phyloP scores from a whole-genome alignment of 1,140 invertebrate genomes.

The Triops cancriformis region DNA sequence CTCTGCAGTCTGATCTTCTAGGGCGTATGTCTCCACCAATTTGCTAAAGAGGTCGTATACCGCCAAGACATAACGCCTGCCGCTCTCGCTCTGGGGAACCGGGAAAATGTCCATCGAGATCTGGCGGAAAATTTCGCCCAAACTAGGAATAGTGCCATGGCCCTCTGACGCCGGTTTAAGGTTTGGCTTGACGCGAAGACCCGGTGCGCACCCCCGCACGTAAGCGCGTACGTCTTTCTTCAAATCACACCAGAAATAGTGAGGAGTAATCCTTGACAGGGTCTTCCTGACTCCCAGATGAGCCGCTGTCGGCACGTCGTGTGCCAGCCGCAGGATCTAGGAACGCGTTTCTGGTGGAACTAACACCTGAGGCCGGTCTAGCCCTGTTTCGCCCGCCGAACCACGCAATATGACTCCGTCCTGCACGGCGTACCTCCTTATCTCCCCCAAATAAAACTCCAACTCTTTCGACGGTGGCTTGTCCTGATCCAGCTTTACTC shows the following conservation, averaged over 20 bases:
- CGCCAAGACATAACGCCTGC: conserved; percentile 8
- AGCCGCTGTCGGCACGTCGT: background rate
- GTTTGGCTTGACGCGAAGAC: background rate
- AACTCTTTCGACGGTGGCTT: background rate
- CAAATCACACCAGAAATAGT: background rate
- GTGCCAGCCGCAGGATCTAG: background rate
- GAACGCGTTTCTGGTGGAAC: background rate
- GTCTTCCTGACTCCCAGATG: background rate
- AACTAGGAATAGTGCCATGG: background rate
- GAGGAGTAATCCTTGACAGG: background rate
- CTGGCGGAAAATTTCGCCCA: background rate
- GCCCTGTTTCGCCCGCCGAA: background rate
- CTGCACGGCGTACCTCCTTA: background rate
- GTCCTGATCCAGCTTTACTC: background rate
- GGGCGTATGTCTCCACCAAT: background rate
- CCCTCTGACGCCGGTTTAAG: background rate
- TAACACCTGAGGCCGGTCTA: background rate
- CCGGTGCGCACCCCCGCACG: background rate
- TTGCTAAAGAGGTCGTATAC: background rate
- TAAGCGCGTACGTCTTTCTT: background rate
- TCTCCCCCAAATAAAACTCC: background rate
- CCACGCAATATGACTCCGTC: background rate
- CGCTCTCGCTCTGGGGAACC: background rate
- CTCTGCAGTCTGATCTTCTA: conserved; percentile 16
- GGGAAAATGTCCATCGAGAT: background rate